Conservation (phyloP, 1,140 invertebrate species). For the Phymastichus coffea region DNA sequence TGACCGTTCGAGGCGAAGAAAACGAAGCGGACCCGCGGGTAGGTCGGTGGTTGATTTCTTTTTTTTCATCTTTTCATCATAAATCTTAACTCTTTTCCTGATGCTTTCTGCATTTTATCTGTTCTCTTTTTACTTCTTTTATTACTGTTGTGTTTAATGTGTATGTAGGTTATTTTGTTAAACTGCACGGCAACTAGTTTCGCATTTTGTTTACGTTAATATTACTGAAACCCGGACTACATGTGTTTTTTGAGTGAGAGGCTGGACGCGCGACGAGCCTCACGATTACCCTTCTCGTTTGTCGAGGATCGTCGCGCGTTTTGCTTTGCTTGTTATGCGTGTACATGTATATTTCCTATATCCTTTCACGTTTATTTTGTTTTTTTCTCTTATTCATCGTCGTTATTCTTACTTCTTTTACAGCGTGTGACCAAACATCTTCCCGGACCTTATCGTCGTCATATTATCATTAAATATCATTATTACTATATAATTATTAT, state of each 20-base stretch:
- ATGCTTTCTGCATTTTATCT: slow-evolving; percentile 33
- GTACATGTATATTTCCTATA: slow-evolving; percentile 38
- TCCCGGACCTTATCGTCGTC: slow-evolving; percentile 57
- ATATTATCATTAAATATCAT: slow-evolving; percentile 58
- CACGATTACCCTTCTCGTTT: no score
- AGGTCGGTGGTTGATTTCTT: slow-evolving; percentile 51
- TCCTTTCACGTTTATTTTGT: slow-evolving; percentile 22
- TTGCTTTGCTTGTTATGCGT: slow-evolving; percentile 35
- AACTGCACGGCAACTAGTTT: slow-evolving; percentile 54
- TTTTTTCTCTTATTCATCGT: background rate
- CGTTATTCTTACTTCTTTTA: slow-evolving; percentile 26
- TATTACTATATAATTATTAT: slow-evolving; percentile 58
- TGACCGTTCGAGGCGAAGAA: slow-evolving; percentile 42
- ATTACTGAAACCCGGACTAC: slow-evolving; percentile 31
- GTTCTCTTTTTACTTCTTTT: slow-evolving; percentile 38
- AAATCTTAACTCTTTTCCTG: slow-evolving; percentile 36
- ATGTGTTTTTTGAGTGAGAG: slow-evolving; percentile 32
- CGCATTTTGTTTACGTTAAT: slow-evolving; percentile 41
- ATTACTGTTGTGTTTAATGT: slow-evolving; percentile 28
- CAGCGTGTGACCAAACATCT: slow-evolving; percentile 55
- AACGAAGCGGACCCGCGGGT: slow-evolving; percentile 59
- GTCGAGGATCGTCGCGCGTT: slow-evolving; percentile 34
- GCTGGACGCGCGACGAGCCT: slow-evolving; percentile 35
- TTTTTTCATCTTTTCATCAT: slow-evolving; percentile 33
- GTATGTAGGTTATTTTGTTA: slow-evolving; percentile 41